Evolutionary conservation across 2,888 invertebrate genomes (phyloP).

Genomic region (Sesia bembeciformis): DNA sequence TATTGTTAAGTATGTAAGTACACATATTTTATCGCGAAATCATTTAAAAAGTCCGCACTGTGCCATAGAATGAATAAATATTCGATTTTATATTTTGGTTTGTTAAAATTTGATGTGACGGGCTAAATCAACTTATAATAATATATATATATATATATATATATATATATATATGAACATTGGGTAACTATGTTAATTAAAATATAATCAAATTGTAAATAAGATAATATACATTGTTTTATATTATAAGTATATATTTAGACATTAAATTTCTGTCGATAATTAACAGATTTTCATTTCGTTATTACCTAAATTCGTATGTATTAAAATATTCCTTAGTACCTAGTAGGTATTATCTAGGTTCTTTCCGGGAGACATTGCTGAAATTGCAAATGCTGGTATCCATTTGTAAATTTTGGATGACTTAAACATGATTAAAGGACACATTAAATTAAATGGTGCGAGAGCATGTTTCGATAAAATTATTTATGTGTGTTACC

Average conservation of each 20-base stretch:
- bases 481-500: too few species aligned
- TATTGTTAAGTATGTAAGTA: constrained; percentile 3
- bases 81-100: constrained; percentile 5
- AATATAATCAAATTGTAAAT: constrained; percentile 27
- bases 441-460: too few species aligned
- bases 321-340: too few species aligned
- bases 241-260: constrained; percentile 39
- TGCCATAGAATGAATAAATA: constrained; percentile 41
- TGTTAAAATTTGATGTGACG: constrained; percentile 5
- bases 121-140: background rate
- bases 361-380: too few species aligned
- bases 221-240: constrained; percentile 48
- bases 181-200: constrained; percentile 2
- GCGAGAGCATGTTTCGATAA: too few species aligned
- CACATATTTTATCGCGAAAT: background rate
- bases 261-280: constrained; percentile 57
- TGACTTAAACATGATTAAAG: too few species aligned
- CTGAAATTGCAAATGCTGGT: too few species aligned
- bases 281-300: too few species aligned
- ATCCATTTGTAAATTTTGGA: too few species aligned
- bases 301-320: too few species aligned
- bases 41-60: constrained; percentile 38
- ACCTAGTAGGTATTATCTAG: too few species aligned
- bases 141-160: background rate
- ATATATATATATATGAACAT: background rate